Evolutionary conservation across 1,140 invertebrate species (phyloP).

Genomic region (Calliphora vicina): DNA sequence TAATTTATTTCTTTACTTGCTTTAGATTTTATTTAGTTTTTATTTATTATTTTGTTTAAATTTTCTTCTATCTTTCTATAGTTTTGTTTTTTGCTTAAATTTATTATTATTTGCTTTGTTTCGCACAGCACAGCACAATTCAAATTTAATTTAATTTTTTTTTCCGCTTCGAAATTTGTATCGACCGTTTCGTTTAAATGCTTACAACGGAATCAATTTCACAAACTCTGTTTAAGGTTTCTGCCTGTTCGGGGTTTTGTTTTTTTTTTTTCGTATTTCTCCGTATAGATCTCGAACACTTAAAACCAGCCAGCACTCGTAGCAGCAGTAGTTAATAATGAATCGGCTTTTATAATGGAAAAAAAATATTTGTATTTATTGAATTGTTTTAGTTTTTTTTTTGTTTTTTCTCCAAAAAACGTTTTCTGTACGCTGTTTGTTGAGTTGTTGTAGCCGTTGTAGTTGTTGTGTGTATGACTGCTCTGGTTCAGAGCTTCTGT

Average conservation of each 20-base stretch:
- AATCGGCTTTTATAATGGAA: background rate
- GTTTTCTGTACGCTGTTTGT: background rate
- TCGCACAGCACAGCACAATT: too few species aligned
- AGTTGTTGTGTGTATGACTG: slow-evolving; percentile 14
- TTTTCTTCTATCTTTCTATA: slow-evolving; percentile 19
- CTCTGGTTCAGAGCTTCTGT: slow-evolving; percentile 27
- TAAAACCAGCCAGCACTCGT: background rate
- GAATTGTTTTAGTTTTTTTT: too few species aligned
- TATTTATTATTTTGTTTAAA: background rate
- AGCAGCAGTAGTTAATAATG: background rate
- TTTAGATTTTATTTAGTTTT: slow-evolving; percentile 4
- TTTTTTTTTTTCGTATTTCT: background rate
- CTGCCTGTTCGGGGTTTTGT: too few species aligned
- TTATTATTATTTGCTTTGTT: slow-evolving; percentile 39
- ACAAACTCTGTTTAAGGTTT: slow-evolving; percentile 35
- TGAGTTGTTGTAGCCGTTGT: background rate
- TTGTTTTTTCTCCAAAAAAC: background rate
- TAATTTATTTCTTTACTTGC: background rate
- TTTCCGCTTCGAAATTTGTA: slow-evolving; percentile 48
- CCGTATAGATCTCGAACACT: background rate
- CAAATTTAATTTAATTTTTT: background rate
- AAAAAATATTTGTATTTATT: background rate
- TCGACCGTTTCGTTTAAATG: slow-evolving; percentile 59
- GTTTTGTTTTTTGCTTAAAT: slow-evolving; percentile 16
- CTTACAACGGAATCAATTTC: slow-evolving; percentile 58